Evolutionary conservation across 2,113 vertebrate genomes (phyloP).

Genomic region (Poecilia latipinna): DNA sequence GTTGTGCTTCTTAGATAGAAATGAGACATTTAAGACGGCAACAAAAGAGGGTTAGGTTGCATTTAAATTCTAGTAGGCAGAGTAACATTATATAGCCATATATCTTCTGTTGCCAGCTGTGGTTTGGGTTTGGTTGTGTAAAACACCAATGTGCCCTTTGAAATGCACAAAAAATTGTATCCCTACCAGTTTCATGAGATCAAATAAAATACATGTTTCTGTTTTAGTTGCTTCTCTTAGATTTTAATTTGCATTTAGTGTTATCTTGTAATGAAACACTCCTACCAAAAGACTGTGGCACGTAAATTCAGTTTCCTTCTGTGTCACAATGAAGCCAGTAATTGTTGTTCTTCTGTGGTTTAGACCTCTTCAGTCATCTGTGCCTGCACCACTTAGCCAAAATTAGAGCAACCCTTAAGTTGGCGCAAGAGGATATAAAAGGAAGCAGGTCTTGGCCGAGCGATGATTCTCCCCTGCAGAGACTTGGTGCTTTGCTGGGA

Average conservation of each 20-base stretch:
- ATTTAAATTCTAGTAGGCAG: conserved; percentile 14
- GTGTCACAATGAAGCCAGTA: conserved; percentile 42
- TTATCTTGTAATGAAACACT: conserved; percentile 41
- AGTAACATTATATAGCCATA: conserved; percentile 35
- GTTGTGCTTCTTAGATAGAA: neutral
- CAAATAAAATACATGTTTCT: conserved; percentile 28
- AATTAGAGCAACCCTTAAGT: conserved; percentile 56
- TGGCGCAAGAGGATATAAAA: conserved; percentile 66
- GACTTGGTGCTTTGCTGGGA: conserved; percentile 31
- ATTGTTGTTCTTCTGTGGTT: conserved; percentile 51
- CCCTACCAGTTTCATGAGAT: conserved; percentile 5
- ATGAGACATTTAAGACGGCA: neutral
- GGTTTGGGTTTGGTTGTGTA: conserved; percentile 50
- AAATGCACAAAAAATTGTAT: conserved; percentile 18
- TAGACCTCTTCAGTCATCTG: conserved; percentile 38
- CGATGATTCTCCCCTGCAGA: conserved; percentile 42
- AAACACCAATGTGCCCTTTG: conserved; percentile 8
- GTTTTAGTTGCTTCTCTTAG: neutral
- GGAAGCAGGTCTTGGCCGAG: conserved; percentile 61
- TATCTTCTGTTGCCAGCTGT: conserved; percentile 34
- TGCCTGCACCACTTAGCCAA: conserved; percentile 50
- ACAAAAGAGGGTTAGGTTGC: conserved; percentile 2
- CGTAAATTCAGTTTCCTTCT: conserved; percentile 27
- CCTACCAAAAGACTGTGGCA: conserved; percentile 31
- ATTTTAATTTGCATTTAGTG: conserved; percentile 45